Evolutionary conservation across 2,113 vertebrate species (phyloP), one percentile per base, ranked within the genome.

Genomic region (Ictalurus punctatus): DNA sequence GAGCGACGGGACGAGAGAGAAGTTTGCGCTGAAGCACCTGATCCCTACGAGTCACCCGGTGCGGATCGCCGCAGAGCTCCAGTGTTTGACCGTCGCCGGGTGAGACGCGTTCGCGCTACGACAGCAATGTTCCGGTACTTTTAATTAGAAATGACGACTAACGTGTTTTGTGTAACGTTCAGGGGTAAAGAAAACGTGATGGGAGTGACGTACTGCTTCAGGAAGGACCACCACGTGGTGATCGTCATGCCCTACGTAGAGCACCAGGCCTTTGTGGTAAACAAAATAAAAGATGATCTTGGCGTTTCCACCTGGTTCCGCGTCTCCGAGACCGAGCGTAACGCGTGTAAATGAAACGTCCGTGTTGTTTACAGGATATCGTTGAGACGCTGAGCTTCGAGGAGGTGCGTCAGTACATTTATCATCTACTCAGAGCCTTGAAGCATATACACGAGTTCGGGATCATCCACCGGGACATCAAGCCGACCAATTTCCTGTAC

Each of bases 191-290:
- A 99, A 87, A 99, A 99, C 44, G 98, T 99, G 89, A 99, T 99
- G 95, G 98, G 97, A 91, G 97, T 97, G 90, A 97, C 97, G 9
- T 99, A 97, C 85, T 99, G 98, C 95, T 98, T 99, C 92, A 96
- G 98, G 93, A 98, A 97, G 80, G 97, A 98, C 48, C 98, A 99
- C 90, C 97, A 99, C 0, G 97, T 98, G 88, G 98, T 99, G 93
- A 98, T 99, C 88, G 96, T 98, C 83, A 99, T 99, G 98, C 98
- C 98, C 0, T 99, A 99, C 90, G 94, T 99, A 94, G 97, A 98
- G 85, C 98, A 99, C 79, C 96, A 98, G 91, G 94, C 97, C 27
- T 97, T 99, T 93, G 93, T 97, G 95, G 98, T 99, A 95, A 93
- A 96, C 79, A n/a, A 40, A 17, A 76, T 10, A 25, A 78, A 48